Conservation (phyloP, 2,888 invertebrate species). For the Norana najaformis region DNA sequence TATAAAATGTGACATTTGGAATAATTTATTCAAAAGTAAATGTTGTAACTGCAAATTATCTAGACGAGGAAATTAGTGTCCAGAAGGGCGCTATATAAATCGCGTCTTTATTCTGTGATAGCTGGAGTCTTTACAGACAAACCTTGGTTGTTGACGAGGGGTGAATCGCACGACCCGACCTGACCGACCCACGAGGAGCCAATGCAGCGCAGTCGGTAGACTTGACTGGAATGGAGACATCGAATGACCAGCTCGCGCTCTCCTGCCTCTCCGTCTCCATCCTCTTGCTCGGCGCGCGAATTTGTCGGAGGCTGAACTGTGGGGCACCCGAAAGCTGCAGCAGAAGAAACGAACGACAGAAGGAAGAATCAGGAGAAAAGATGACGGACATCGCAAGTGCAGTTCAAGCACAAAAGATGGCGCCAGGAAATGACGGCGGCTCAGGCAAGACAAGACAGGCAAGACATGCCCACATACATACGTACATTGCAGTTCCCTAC, state of each 20-base stretch:
- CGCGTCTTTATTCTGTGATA: no score
- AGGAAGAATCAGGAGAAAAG: background rate
- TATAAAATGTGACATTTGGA: no score
- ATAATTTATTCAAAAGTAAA: no score
- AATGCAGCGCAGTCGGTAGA: background rate
- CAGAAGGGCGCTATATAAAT: no score
- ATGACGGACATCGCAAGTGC: background rate
- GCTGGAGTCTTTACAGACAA: no score
- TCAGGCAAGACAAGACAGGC: background rate
- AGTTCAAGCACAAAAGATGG: background rate
- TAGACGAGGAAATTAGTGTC: no score
- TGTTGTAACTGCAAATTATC: no score
- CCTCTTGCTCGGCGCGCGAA: background rate
- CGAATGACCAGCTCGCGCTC: background rate
- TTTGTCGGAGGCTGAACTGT: constrained; percentile 1
- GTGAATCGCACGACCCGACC: constrained; percentile 19
- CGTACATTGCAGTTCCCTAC: no score
- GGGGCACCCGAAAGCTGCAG: constrained; percentile 28
- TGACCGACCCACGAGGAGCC: constrained; percentile 24
- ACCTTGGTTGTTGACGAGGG: background rate
- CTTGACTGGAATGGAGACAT: constrained; percentile 15
- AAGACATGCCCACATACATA: no score
- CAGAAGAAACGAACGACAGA: background rate
- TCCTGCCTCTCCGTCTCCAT: background rate
- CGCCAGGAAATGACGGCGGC: background rate